Evolutionary conservation across 1,140 invertebrate genomes (phyloP), one percentile per base, ranked within the genome.

Genomic region (Leptinotarsa texana): DNA sequence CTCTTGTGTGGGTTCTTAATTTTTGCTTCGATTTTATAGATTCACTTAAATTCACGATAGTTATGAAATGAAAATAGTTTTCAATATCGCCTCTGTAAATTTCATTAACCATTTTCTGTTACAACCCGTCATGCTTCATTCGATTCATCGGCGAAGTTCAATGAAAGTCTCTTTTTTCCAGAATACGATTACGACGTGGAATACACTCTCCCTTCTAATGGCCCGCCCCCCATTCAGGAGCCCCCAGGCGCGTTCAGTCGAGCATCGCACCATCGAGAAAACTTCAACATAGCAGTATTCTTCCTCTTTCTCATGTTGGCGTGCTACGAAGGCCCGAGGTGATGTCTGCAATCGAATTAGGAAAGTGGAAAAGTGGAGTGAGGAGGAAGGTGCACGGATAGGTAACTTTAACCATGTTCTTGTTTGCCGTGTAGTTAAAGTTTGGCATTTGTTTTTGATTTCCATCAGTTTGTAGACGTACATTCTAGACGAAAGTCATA

Each of bases 121-220:
- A 11, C 33, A 42, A 11, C 33, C 33, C 33, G 33, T 42, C 33
- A 42, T 42, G 33, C 8, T 42, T 42, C 33, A 42, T 42, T 42
- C 33, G 33, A 42, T 42, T 42, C 33, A 42, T 42, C 33, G 33
- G 33, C 33, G 33, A 42, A 42, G 33, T 42, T 42, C 33, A 42
- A 42, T 42, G 11, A 42, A 42, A 42, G 8, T 42, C 8, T 11
- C n/a, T 57, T 57, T 57, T 57, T 57, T 57, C 5, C 51, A 57
- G 83, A 84, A 69, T 83, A 83, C 75, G 83, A 82, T 73, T 81
- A 84, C 75, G 82, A 83, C 63, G 75, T 73, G 17, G 83, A 84
- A 42, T 84, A 82, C 77, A 84, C 81, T 63, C 79, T 84, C 22
- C 79, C 83, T 15, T 84, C 83, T 24, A 82, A 83, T 69, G 79